Base-by-base conservation (phyloP, 2,888 invertebrate species). In the Loripinus fragilis region DNA sequence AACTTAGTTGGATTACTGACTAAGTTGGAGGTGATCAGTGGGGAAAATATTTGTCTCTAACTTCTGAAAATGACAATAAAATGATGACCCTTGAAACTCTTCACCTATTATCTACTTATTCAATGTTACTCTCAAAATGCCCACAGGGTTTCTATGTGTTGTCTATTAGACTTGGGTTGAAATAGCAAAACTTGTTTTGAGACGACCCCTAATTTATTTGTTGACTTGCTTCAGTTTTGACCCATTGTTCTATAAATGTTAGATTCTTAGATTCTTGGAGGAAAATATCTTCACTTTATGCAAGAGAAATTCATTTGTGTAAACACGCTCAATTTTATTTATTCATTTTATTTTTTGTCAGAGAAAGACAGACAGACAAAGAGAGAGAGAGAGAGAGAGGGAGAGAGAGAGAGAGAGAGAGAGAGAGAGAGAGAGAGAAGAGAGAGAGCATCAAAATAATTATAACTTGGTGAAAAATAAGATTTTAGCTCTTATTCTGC, bases 241-340 rank as follows among this genome's bases (percentile, higher is more conserved):
- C 72, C 72, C 66, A 72, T 72, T 72, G 72, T 72, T 72, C 72
- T 72, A 72, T 55, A 64, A 60, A 55, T 65, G 67, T 67, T 23
- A 67, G 41, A 60, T 60, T 60, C 60, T 33, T 60, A 10, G 60
- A n/a, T n/a, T n/a, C n/a, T n/a, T n/a, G 60, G 33, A 20, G 60
- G 33, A 60, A 38, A 60, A 60, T 60, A 33, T 60, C 60, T 60
- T 60, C 60, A 60, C 33, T 60, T 60, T 60, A 60, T 60, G 28
- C 28, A 60, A 60, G 33, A 60, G 33, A 60, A 60, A 10, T 60
- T 60, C 60, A 60, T 60, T 33, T 33, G 60, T 60, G 60, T 45
- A 28, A 45, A 17, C 45, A 67, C 20, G 12, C n/a, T 38, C 5
- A 38, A 30, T 35, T 48, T 48, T 48, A 23, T 48, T 38, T n/a